Base-by-base conservation (phyloP, 2,797 vertebrate species). In the Acanthurus leucopareius region DNA sequence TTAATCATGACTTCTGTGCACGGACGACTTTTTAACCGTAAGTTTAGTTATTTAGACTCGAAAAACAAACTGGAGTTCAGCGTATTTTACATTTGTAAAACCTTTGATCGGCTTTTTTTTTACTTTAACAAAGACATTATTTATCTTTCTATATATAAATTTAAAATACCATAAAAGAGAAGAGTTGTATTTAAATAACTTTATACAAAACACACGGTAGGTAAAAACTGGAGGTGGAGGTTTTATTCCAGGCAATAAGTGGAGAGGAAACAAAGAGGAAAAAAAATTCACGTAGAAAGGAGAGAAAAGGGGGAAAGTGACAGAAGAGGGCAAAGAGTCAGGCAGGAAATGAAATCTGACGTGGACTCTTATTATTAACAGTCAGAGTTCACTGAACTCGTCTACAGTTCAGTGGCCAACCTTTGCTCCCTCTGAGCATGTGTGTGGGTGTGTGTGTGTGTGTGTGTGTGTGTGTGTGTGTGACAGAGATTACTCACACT, bases 331-430 rank as follows among this genome's bases (percentile, higher is more conserved):
- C 57, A 85, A 73, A 72, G 69, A 81, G 90, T 87, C 86, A 40
- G 35, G 28, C 47, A 86, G 88, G 83, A 91, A 89, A 89, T 87
- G 66, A 88, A 92, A 90, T 80, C 62, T 79, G 82, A 86, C 25
- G 75, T 73, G 73, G 71, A 84, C 76, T 75, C 84, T 85, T 84
- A 84, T 89, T 91, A 90, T 91, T 91, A 91, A 84, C 76, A 73
- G 90, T 87, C 90, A 91, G 83, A 91, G 91, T 85, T 88, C 87
- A 87, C 28, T 60, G 73, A 85, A 79, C 83, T 70, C 61, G 71
- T 85, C 80, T 16, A 71, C 84, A 59, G 77, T 72, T 85, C 84
- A 83, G 80, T 79, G 68, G 82, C 77, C 82, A 32, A 91, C 82
- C 86, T 82, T 1, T 84, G 87, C 52, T 73, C 80, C 75, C 59